phyloP scores from a whole-genome alignment of 2,888 invertebrate genomes.

The Drosophila testacea region DNA sequence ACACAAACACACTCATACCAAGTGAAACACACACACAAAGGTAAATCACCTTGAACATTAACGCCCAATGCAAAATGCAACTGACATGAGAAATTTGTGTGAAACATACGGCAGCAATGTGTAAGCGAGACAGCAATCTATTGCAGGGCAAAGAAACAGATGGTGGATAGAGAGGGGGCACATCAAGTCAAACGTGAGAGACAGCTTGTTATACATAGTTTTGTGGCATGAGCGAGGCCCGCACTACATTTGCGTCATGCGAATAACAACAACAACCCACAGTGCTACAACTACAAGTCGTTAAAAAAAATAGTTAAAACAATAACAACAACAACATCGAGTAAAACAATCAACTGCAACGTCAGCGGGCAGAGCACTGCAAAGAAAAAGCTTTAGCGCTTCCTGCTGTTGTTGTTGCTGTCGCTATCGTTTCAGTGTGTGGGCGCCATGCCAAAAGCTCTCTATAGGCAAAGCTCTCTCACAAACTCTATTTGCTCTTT shows the following conservation, averaged over 20 bases:
- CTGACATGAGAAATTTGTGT: slow-evolving; percentile 62
- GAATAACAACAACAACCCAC: slow-evolving; percentile 34
- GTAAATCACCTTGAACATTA: slow-evolving; percentile 83
- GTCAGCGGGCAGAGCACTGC: slow-evolving; percentile 30
- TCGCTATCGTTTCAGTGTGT: slow-evolving; percentile 11
- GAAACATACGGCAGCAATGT: slow-evolving; percentile 23
- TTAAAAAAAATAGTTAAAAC: slow-evolving; percentile 55
- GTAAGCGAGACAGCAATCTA: slow-evolving; percentile 42
- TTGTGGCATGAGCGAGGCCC: slow-evolving; percentile 43
- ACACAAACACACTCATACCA: slow-evolving; percentile 44
- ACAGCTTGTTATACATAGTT: slow-evolving; percentile 60
- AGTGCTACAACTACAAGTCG: slow-evolving; percentile 25
- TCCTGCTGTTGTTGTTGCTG: slow-evolving; percentile 42
- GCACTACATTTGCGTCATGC: slow-evolving; percentile 73
- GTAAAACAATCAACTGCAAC: slow-evolving; percentile 48
- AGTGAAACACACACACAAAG: slow-evolving; percentile 24
- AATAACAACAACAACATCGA: slow-evolving; percentile 27
- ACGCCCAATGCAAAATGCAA: slow-evolving; percentile 78
- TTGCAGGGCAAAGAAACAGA: slow-evolving; percentile 12
- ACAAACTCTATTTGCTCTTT: not conserved
- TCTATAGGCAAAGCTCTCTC: slow-evolving; percentile 1
- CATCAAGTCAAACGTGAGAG: slow-evolving; percentile 58
- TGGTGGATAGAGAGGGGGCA: slow-evolving; percentile 13
- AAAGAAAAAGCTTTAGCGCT: slow-evolving; percentile 51
- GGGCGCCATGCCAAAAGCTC: slow-evolving; percentile 52